Evolutionary conservation across 2,888 invertebrate genomes (phyloP), one percentile per base, ranked within the genome.

Genomic region (Drosophila recens): DNA sequence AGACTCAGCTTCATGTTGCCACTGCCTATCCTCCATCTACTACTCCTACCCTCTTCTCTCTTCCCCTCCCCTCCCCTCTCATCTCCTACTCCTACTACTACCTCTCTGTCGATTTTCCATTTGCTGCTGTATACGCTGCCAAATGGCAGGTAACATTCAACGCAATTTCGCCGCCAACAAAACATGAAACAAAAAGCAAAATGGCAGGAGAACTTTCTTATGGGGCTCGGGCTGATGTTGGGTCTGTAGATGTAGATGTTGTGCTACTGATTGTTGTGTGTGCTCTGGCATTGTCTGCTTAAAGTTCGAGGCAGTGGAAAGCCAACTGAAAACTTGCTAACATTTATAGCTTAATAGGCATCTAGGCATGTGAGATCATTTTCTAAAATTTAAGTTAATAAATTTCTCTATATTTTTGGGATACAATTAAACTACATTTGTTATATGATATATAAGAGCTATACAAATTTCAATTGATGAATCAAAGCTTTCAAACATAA

Each of bases 121-220:
- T 64, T 64, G 40, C 59, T 45, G 34, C 43, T 71, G 64, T 65
- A 46, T 79, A 57, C 58, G 58, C 87, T 72, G 84, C 84, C 87
- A 83, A 83, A 83, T 83, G 83, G 83, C 87, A 89, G 83, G 89
- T 84, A 89, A 75, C 84, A 84, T 89, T 89, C 83, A 87, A 89
- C 85, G 84, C 85, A 89, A 87, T 89, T 84, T 87, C 87, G 73
- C 71, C 68, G 80, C 67, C 82, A 79, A 84, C 84, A 80, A 65
- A 81, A 72, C 66, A 69, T 68, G 63, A 71, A 70, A 70, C 80
- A 86, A 76, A 81, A 73, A 69, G 57, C 79, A 46, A 33, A 36
- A 64, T 79, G 65, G 65, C 43, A 48, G 36, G 10, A 45, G 56
- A 57, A 57, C 56, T 57, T 57, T 45, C 56, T 57, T 45, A 45